These are phyloP conservation scores for Argopecten irradians DNA, from an alignment of 1,140 invertebrate genomes.

Conservation along the genomic window DNA sequence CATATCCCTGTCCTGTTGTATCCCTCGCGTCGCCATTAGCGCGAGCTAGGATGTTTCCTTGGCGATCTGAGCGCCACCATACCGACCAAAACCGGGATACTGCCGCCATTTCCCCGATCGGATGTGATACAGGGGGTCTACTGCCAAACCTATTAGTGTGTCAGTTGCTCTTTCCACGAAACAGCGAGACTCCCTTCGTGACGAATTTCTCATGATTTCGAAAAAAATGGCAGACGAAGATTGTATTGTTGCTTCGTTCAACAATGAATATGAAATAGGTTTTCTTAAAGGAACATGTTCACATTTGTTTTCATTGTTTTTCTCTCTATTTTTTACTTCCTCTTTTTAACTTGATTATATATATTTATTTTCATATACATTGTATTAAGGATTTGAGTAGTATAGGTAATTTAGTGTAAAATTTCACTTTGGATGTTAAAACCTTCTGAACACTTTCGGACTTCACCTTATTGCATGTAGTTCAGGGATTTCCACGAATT, in stretches of 20 bases:
- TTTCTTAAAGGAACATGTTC: neutral
- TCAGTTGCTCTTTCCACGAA: neutral
- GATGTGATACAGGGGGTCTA: neutral
- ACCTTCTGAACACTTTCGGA: no score
- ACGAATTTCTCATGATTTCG: constrained; percentile 1
- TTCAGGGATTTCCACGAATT: no score
- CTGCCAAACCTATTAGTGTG: neutral
- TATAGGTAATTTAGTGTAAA: no score
- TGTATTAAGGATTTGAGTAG: no score
- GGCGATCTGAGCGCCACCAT: neutral
- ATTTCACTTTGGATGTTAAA: no score
- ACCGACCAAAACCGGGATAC: neutral
- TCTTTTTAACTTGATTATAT: no score
- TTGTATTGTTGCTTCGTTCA: neutral
- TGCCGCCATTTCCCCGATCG: neutral
- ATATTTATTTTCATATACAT: no score
- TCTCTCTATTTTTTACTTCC: no score
- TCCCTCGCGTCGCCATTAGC: neutral
- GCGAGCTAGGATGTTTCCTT: neutral
- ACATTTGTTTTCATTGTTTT: no score
- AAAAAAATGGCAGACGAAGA: neutral
- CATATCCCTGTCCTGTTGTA: neutral
- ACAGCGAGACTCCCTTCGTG: neutral
- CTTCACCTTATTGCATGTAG: no score
- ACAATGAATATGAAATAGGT: neutral